Evolutionary conservation across 2,888 invertebrate species (phyloP).

Genomic region (Ecdyonurus torrentis): DNA sequence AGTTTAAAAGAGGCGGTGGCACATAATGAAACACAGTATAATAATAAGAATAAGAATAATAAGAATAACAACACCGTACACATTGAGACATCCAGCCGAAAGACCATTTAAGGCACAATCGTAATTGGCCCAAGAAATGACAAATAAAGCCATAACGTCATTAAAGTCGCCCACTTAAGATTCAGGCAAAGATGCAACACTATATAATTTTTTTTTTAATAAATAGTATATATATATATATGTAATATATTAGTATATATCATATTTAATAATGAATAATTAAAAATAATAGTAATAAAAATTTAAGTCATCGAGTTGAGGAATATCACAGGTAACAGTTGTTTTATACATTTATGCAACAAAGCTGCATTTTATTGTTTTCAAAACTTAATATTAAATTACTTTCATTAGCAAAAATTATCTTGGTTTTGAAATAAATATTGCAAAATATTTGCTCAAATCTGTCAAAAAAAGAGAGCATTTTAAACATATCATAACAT

Average conservation of each 20-base stretch:
- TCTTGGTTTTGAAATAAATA: background rate
- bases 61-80: background rate
- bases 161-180: conserved; percentile 4
- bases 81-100: conserved; percentile 9
- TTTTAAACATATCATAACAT: background rate
- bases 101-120: conserved; percentile 14
- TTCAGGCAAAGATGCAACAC: background rate
- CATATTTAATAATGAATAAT: background rate
- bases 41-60: background rate
- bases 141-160: conserved; percentile 9
- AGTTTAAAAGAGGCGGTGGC: background rate
- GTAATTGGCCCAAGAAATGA: conserved; percentile 12
- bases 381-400: background rate
- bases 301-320: background rate
- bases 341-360: background rate
- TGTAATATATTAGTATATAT: conserved; percentile 6
- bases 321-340: background rate
- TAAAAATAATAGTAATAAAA: background rate
- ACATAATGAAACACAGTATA: background rate
- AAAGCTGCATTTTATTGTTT: background rate
- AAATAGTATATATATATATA: conserved; percentile 7
- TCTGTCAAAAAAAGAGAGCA: background rate
- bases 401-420: background rate
- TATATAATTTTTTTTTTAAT: conserved; percentile 6
- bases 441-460: background rate